These are phyloP conservation scores for Sanderia malayensis DNA, from an alignment of 30 jellyfish, hydroid and myxozoan species.

Conservation along the genomic window DNA sequence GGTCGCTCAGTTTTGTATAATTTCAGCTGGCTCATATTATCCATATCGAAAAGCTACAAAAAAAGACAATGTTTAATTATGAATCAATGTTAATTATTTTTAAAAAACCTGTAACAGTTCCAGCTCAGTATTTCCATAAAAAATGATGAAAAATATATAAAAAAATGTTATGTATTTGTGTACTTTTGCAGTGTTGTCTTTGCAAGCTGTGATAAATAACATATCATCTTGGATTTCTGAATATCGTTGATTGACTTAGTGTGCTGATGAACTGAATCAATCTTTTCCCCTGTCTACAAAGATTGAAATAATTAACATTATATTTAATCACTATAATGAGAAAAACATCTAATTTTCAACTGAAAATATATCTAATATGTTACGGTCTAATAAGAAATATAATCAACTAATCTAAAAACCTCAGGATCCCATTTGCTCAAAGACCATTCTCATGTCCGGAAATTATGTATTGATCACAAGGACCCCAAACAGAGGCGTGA, in stretches of 20 bases:
- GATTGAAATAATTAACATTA: not conserved
- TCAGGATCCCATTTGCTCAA: conserved; percentile 81
- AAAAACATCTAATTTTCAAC: too few relatives aligned
- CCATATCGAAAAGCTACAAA: conserved; percentile 69
- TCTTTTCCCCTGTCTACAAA: conserved; percentile 77
- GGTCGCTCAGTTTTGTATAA: conserved; percentile 93
- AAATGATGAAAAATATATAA: too few relatives aligned
- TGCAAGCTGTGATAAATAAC: conserved; percentile 88
- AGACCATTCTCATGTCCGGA: conserved; percentile 94
- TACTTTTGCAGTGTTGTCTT: conserved; percentile 81
- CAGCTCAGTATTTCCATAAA: too few relatives aligned
- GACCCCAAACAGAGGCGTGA: conserved; percentile 98
- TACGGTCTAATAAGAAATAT: too few relatives aligned
- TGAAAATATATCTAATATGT: too few relatives aligned
- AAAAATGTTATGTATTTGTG: too few relatives aligned
- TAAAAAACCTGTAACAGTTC: too few relatives aligned
- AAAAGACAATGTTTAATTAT: not conserved
- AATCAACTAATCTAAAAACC: too few relatives aligned
- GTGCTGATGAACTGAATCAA: conserved; percentile 53
- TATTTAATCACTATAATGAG: not conserved
- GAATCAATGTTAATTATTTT: not conserved
- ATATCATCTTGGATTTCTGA: conserved; percentile 84
- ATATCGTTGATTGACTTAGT: conserved; percentile 69
- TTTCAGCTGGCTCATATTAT: conserved; percentile 57
- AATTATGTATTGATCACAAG: conserved; percentile 71